Evolutionary conservation across 1,140 invertebrate species (phyloP).

Genomic region (Danaus melanippus): DNA sequence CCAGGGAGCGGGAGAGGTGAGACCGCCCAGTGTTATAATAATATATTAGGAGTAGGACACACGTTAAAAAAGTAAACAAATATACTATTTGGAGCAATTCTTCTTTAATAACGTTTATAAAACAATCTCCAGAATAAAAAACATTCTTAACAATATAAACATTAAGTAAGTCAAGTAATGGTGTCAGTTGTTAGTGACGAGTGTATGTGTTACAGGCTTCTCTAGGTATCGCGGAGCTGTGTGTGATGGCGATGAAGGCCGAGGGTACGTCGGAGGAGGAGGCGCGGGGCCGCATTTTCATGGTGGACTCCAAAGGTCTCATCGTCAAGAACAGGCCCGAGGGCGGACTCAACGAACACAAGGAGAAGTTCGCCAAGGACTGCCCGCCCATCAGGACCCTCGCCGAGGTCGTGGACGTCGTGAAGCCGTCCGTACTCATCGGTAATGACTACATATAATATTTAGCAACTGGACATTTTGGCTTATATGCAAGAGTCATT

Average conservation of each 20-base stretch:
- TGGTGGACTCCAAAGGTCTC: conserved; percentile 79
- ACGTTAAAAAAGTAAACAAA: background rate
- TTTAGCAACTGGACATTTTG: background rate
- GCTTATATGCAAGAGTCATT: background rate
- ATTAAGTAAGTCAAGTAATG: too few species aligned
- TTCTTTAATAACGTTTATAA: too few species aligned
- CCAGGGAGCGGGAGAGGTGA: conserved; percentile 91
- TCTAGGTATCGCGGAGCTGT: conserved; percentile 89
- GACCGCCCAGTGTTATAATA: background rate
- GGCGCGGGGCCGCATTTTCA: conserved; percentile 82
- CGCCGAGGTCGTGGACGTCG: conserved; percentile 80
- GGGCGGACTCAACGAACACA: conserved; percentile 83
- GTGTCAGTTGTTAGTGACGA: background rate
- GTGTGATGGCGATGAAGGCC: conserved; percentile 88
- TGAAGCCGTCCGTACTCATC: conserved; percentile 90
- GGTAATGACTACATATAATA: conserved; percentile 67
- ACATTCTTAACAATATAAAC: too few species aligned
- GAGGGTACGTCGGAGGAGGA: conserved; percentile 82
- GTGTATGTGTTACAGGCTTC: conserved; percentile 75
- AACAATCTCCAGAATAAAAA: too few species aligned
- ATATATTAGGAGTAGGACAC: too few species aligned
- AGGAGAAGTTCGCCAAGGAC: conserved; percentile 82
- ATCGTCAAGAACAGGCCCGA: conserved; percentile 84
- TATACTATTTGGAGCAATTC: too few species aligned
- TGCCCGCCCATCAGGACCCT: conserved; percentile 80